Percentiles rank a stretch among this genome's conserved stretches.
Evolutionary conservation across 2,888 invertebrate genomes (phyloP).

Genomic region (Chloromyia formosa): DNA sequence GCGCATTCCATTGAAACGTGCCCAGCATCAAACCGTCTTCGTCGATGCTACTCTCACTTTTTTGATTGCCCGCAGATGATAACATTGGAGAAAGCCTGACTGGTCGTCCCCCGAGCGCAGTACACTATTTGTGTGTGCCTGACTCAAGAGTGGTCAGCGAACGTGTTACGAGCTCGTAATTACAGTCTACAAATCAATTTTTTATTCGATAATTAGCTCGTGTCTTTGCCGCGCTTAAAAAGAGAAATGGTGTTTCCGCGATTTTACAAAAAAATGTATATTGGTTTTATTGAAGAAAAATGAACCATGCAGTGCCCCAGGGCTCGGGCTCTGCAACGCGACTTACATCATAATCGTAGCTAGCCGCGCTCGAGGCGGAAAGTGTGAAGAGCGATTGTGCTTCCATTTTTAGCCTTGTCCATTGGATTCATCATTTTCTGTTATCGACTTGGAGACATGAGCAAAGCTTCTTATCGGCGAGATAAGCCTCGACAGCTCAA

Average conservation of each 20-base stretch:
- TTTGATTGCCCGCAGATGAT: neutral
- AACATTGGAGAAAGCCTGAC: conserved; percentile 32
- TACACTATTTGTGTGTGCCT: too few species aligned
- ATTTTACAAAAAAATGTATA: neutral
- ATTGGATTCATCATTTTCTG: too few species aligned
- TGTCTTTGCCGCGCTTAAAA: neutral
- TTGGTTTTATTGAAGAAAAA: too few species aligned
- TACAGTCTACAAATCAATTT: conserved; percentile 11
- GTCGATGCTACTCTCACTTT: conserved; percentile 25
- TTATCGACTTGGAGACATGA: too few species aligned
- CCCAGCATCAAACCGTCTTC: neutral
- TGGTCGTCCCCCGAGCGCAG: neutral
- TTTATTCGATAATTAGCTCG: neutral
- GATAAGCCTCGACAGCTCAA: too few species aligned
- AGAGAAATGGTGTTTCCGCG: neutral
- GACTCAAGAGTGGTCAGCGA: neutral
- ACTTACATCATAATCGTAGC: too few species aligned
- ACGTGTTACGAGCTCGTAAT: neutral
- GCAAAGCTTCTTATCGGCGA: too few species aligned
- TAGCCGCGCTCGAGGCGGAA: too few species aligned
- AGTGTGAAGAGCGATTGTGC: too few species aligned
- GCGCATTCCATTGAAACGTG: neutral
- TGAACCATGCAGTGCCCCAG: too few species aligned
- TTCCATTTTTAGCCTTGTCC: too few species aligned
- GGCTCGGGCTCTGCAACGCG: too few species aligned